Evolutionary conservation across 2,888 invertebrate species (phyloP).

Genomic region (Nemurella pictetii): DNA sequence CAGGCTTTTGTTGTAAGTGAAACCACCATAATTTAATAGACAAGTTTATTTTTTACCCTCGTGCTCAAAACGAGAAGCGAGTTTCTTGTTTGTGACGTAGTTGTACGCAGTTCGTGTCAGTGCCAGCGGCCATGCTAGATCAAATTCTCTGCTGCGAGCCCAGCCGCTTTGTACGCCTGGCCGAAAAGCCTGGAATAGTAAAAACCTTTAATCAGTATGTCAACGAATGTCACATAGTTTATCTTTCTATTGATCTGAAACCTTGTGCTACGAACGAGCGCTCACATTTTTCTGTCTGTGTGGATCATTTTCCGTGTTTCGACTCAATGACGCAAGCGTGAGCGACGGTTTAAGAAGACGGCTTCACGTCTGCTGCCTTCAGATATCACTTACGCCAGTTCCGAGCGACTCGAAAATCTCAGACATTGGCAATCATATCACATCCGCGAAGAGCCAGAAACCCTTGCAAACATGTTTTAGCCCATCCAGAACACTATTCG

Average conservation of each 20-base stretch:
- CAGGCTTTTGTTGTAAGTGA: background rate
- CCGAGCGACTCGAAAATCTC: background rate
- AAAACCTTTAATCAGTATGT: background rate
- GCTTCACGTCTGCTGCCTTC: background rate
- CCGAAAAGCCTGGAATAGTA: no score
- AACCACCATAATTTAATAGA: background rate
- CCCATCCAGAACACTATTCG: background rate
- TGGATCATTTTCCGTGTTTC: background rate
- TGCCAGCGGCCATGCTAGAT: background rate
- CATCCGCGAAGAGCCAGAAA: background rate
- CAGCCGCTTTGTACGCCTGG: no score
- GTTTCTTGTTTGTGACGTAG: background rate
- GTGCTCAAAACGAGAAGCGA: background rate
- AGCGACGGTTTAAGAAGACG: background rate
- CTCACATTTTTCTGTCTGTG: background rate
- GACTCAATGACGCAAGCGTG: background rate
- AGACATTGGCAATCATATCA: slow-evolving; percentile 9
- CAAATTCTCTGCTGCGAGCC: no score
- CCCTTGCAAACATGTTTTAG: background rate
- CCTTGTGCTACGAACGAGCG: background rate
- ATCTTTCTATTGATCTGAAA: background rate
- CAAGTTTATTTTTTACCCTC: background rate
- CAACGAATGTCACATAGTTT: background rate
- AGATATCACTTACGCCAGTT: background rate
- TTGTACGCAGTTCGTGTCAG: background rate